A percentile compares a stretch with the other conserved stretches of the same genome.
phyloP scores from a whole-genome alignment of 2,113 vertebrate genomes.

The Xiphophorus hellerii region DNA sequence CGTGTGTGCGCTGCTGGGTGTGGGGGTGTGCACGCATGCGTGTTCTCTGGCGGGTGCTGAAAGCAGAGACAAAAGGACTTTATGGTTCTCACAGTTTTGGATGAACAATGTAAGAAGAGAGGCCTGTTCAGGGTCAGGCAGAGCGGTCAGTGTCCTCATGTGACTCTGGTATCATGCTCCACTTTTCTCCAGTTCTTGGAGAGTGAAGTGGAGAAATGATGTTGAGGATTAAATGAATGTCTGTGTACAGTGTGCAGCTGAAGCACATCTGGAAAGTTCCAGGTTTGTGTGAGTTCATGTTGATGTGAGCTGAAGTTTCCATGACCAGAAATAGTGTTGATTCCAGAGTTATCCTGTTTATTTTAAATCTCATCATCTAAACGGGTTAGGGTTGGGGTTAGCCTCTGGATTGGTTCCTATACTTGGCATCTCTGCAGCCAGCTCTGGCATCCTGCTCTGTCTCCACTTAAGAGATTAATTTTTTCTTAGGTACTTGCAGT shows the following conservation, averaged over 20 bases:
- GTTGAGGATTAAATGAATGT: not conserved
- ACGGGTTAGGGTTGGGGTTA: no score
- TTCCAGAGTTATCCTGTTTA: no score
- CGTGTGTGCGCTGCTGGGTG: not conserved
- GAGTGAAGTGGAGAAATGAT: not conserved
- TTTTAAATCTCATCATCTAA: no score
- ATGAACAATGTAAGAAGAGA: constrained; percentile 10
- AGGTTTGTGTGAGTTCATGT: no score
- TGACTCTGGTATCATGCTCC: not conserved
- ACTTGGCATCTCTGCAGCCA: no score
- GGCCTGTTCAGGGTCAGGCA: not conserved
- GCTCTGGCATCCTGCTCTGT: no score
- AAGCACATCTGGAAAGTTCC: no score
- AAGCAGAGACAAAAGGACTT: constrained; percentile 13
- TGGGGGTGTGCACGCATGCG: no score
- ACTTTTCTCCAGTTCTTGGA: not conserved
- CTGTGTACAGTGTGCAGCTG: not conserved
- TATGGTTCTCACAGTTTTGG: not conserved
- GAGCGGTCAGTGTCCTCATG: not conserved
- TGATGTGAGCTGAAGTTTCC: no score
- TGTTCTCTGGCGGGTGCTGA: not conserved
- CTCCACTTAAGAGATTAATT: no score
- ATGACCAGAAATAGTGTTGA: no score
- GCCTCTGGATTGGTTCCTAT: no score
- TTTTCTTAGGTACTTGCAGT: not conserved